These are phyloP conservation scores for Xestia xanthographa DNA, from an alignment of 2,888 invertebrate species.

Conservation along the genomic window DNA sequence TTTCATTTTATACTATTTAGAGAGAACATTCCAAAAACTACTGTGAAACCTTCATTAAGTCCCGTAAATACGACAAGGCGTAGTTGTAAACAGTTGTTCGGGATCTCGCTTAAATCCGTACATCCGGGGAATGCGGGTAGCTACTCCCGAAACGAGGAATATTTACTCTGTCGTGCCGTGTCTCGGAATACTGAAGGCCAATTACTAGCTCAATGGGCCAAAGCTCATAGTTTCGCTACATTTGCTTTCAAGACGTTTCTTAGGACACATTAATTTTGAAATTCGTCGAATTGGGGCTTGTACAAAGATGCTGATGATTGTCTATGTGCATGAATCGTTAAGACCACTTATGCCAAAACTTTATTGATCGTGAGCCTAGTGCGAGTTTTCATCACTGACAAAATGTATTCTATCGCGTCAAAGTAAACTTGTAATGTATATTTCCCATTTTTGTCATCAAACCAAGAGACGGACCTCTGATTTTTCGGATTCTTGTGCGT, in stretches of 20 bases:
- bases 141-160: conserved; percentile 37
- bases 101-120: conserved; percentile 29
- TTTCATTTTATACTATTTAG: conserved; percentile 29
- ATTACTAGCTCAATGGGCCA: conserved; percentile 33
- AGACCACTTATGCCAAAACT: neutral
- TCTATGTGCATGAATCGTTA: neutral
- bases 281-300: neutral
- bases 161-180: conserved; percentile 42
- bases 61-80: conserved; percentile 5
- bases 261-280: conserved; percentile 5
- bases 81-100: conserved; percentile 46
- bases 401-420: neutral
- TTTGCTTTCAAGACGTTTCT: conserved; percentile 30
- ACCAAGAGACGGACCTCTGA: too few species aligned
- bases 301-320: neutral
- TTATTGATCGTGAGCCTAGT: neutral
- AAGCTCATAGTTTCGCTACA: conserved; percentile 41
- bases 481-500: too few species aligned
- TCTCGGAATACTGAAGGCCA: conserved; percentile 42
- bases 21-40: conserved; percentile 37
- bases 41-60: conserved; percentile 27
- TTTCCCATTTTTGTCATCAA: neutral
- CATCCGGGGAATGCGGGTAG: conserved; percentile 47
- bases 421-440: neutral
- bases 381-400: neutral